Conservation (phyloP, 1,140 invertebrate genomes). For the Meloidogyne exigua region DNA sequence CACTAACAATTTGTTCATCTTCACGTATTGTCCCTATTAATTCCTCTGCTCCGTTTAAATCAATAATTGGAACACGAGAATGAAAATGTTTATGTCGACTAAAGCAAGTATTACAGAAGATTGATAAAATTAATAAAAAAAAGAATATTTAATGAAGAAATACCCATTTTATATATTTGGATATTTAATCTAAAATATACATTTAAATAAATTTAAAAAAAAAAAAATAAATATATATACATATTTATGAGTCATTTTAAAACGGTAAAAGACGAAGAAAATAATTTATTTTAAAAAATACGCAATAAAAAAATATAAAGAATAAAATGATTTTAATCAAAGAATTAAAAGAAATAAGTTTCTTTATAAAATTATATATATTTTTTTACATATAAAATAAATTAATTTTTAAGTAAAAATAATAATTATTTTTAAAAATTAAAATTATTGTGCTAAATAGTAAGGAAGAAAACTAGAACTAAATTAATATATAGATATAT, state of each 20-base stretch:
- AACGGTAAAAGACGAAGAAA: neutral
- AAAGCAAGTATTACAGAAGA: neutral
- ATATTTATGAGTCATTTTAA: too few relatives aligned
- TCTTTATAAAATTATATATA: too few relatives aligned
- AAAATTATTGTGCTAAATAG: too few relatives aligned
- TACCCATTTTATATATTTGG: slow-evolving; percentile 1
- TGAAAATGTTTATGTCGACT: slow-evolving; percentile 28
- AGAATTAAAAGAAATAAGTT: too few relatives aligned
- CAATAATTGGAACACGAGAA: slow-evolving; percentile 52
- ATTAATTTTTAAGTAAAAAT: too few relatives aligned
- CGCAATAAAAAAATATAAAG: too few relatives aligned
- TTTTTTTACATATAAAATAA: too few relatives aligned
- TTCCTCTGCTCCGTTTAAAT: slow-evolving; percentile 57
- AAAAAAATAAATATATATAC: neutral
- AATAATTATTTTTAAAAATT: too few relatives aligned
- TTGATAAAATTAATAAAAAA: slow-evolving; percentile 14
- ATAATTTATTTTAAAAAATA: neutral
- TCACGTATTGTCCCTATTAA: slow-evolving; percentile 56
- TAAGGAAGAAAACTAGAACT: too few relatives aligned
- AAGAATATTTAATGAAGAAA: neutral
- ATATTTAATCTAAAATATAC: too few relatives aligned
- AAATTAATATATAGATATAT: too few relatives aligned
- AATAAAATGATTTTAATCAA: too few relatives aligned
- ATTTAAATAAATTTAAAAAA: neutral
- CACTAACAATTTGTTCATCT: slow-evolving; percentile 52